Base-by-base conservation (phyloP, 2,113 vertebrate genomes). In the Peucedramus taeniatus region DNA sequence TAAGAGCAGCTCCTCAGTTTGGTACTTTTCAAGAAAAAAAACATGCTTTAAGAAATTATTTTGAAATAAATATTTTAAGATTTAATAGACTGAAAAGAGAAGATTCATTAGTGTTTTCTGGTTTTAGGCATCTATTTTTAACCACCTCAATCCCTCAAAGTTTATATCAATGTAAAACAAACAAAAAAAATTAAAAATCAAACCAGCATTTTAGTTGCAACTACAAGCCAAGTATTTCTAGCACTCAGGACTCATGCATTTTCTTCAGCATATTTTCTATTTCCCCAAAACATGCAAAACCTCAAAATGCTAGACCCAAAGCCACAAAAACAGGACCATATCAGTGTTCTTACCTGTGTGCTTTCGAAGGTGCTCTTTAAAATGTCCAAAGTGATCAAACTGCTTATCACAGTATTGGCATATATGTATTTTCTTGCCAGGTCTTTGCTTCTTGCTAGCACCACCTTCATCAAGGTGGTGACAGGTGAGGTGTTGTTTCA, bases 311-410 rank as follows among this genome's bases (percentile, higher is more conserved):
- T 50, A 76, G 17, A 90, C 42, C 7, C 31, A 35, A 88, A 13
- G 47, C 50, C 60, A 30, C 9, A 81, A 54, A 40, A 2, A 49
- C 64, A 60, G 22, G 33, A 63, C 37, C 8, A 44, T 5, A 77
- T 20, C 45, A 88, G 83, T 27, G 7, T 20, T 74, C 94, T 97
- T 97, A 99, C 99, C 99, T 92, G 99, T 99, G 97, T 99, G 99
- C 84, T 99, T 99, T 79, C 99, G 97, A 71, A 99, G 98, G 83
- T 99, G 99, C 76, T 99, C 99, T 97, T 99, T 99, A 97, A 99
- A 99, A 96, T 99, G 99, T 31, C 99, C 99, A 39, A 99, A 99
- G 94, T 99, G 99, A 94, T 99, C 99, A 95, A 99, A 99, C 93
- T 99, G 98, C 96, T 99, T 99, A 54, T 99, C 98, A 89, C 99